Percentiles rank a stretch among this genome's conserved stretches.
These are phyloP conservation scores for Ceratina australensis DNA, from an alignment of 1,140 invertebrate genomes.

Conservation along the genomic window DNA sequence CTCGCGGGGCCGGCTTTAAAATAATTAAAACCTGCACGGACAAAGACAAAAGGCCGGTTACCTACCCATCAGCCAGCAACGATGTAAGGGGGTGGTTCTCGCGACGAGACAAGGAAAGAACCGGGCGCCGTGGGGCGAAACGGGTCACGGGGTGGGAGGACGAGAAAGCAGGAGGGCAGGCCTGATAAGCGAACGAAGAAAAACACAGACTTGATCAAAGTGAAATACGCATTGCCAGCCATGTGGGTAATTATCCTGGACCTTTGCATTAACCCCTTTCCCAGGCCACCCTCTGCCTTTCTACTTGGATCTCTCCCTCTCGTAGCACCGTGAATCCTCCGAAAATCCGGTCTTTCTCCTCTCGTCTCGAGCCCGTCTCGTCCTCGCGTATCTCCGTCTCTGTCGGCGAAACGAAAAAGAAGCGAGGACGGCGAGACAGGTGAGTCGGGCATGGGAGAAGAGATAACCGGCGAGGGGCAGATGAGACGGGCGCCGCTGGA, in stretches of 20 bases:
- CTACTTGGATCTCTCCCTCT: conserved; percentile 41
- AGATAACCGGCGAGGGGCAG: not conserved
- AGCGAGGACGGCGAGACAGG: not conserved
- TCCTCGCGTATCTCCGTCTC: conserved; percentile 37
- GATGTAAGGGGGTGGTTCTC: conserved; percentile 64
- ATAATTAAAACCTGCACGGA: conserved; percentile 77
- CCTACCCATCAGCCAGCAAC: conserved; percentile 64
- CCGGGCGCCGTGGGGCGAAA: conserved; percentile 25
- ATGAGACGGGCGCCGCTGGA: conserved; percentile 24
- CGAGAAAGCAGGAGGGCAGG: conserved; percentile 51
- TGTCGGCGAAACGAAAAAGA: conserved; percentile 36
- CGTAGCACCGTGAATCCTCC: conserved; percentile 50
- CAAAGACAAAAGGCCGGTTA: conserved; percentile 74
- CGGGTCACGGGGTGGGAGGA: conserved; percentile 46
- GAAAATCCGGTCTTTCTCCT: conserved; percentile 50
- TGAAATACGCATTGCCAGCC: conserved; percentile 77
- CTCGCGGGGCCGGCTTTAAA: conserved; percentile 74
- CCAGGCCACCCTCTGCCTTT: conserved; percentile 24
- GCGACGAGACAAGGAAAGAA: conserved; percentile 36
- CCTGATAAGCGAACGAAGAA: conserved; percentile 78
- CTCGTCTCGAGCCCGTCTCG: conserved; percentile 26
- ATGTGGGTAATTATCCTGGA: conserved; percentile 79
- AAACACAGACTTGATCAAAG: conserved; percentile 79
- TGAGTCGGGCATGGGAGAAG: not conserved
- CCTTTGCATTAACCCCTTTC: conserved; percentile 76